Conservation (phyloP, 2,113 vertebrate species). For the Chloropsis cyanopogon region DNA sequence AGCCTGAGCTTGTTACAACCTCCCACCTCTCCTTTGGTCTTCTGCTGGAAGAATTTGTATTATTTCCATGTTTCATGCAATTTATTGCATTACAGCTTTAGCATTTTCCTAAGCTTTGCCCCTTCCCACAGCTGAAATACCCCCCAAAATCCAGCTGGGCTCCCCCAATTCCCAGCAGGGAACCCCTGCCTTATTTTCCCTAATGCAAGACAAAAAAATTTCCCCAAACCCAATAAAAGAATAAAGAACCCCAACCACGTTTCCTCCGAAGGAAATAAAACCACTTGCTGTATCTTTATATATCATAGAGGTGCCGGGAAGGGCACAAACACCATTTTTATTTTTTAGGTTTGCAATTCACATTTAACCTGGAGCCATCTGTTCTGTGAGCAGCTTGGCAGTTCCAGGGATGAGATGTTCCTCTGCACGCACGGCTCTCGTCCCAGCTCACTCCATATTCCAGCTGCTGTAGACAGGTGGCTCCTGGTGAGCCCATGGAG, state of each 20-base stretch:
- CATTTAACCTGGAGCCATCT: slow-evolving; percentile 62
- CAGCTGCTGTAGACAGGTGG: not conserved
- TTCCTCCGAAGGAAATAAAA: not conserved
- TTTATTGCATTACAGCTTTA: not conserved
- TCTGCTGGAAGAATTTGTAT: not conserved
- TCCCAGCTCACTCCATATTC: not conserved
- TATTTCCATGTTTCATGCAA: not conserved
- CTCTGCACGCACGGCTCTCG: not conserved
- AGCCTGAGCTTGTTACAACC: not conserved
- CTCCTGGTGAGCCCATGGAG: not conserved
- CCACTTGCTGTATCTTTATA: slow-evolving; percentile 7
- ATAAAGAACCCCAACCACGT: not conserved
- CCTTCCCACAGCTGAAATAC: not conserved
- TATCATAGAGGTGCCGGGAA: slow-evolving; percentile 39
- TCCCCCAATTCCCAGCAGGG: not conserved
- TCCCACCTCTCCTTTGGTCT: not conserved
- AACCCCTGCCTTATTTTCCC: not conserved
- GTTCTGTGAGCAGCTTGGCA: slow-evolving; percentile 33
- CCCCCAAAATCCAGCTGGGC: not conserved
- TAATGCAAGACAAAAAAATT: not conserved
- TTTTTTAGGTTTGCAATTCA: slow-evolving; percentile 48
- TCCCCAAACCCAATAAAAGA: not conserved
- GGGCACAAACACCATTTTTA: slow-evolving; percentile 36
- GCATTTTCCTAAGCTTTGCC: not conserved
- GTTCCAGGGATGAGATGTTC: not conserved